A percentile compares a stretch with the other conserved stretches of the same genome.
Evolutionary conservation across 92 coral and sea anemone species (phyloP).

Genomic region (Palythoa grandis): DNA sequence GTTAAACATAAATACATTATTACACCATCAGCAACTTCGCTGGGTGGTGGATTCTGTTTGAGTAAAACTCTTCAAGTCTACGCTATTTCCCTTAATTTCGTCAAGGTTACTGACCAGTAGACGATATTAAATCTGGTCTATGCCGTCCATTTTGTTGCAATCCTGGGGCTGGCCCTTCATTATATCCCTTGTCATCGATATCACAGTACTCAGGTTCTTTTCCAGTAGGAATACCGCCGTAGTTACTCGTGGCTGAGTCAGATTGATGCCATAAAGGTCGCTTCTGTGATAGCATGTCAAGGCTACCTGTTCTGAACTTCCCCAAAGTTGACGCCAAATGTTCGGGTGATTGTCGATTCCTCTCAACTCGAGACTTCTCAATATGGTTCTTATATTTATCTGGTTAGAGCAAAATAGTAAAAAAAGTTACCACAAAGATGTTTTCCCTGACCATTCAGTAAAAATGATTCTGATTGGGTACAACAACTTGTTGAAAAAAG

Average conservation of each 20-base stretch:
- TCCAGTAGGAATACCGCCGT: constrained; percentile 23
- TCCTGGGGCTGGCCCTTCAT: constrained; percentile 61
- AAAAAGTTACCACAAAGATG: neutral
- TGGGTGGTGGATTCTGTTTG: no score
- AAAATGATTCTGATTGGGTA: no score
- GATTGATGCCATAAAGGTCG: constrained; percentile 27
- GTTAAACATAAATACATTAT: no score
- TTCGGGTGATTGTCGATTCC: constrained; percentile 49
- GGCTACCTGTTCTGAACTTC: neutral
- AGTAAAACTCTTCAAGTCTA: no score
- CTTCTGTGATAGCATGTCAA: constrained; percentile 1
- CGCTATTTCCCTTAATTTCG: neutral
- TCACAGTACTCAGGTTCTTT: constrained; percentile 34
- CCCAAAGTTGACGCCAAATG: constrained; percentile 13
- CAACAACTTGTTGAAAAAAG: no score
- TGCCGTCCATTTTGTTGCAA: constrained; percentile 40
- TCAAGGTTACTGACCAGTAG: constrained; percentile 22
- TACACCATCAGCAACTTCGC: no score
- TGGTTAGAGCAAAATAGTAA: neutral
- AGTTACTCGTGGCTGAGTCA: constrained; percentile 16
- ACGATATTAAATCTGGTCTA: constrained; percentile 42
- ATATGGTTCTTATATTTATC: constrained; percentile 86
- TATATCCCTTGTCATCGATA: constrained; percentile 47
- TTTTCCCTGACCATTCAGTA: neutral
- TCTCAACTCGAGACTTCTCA: constrained; percentile 66